phyloP scores from a whole-genome alignment of 2,888 invertebrate genomes.

The Euplagia quadripunctaria region DNA sequence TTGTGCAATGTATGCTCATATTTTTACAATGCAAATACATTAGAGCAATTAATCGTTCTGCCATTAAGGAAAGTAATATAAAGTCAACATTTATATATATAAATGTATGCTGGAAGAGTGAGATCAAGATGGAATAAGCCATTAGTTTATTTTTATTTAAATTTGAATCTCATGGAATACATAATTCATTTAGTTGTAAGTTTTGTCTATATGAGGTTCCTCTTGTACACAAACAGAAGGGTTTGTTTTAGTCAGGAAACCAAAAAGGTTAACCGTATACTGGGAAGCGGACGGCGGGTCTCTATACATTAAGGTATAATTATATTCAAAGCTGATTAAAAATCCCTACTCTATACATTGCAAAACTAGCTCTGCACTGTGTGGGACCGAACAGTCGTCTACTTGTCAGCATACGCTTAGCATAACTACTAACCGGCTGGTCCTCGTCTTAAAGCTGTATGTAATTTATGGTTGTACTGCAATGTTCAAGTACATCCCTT shows the following conservation, averaged over 20 bases:
- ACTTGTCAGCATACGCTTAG: no score
- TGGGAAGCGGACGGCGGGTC: no score
- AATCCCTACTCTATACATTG: no score
- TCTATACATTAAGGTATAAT: no score
- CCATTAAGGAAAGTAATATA: no score
- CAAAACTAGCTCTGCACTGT: no score
- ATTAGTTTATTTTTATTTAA: neutral
- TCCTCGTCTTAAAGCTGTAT: neutral
- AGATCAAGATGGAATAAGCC: neutral
- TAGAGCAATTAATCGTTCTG: no score
- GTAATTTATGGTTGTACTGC: slow-evolving; percentile 37
- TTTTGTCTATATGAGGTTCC: neutral
- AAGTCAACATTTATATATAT: no score
- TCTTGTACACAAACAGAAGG: neutral
- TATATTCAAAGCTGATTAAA: no score
- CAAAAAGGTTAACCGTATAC: neutral
- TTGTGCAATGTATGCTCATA: neutral
- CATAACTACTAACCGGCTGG: no score
- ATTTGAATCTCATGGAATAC: neutral
- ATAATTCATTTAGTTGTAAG: neutral
- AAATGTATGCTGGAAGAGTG: neutral
- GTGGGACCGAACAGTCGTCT: no score
- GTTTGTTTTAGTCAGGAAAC: neutral
- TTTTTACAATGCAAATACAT: neutral
- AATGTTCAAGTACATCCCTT: slow-evolving; percentile 66